A percentile compares a stretch with the other conserved stretches of the same genome.
Evolutionary conservation across 2,797 vertebrate species (phyloP).

Genomic region (Chelidonichthys spinosus): DNA sequence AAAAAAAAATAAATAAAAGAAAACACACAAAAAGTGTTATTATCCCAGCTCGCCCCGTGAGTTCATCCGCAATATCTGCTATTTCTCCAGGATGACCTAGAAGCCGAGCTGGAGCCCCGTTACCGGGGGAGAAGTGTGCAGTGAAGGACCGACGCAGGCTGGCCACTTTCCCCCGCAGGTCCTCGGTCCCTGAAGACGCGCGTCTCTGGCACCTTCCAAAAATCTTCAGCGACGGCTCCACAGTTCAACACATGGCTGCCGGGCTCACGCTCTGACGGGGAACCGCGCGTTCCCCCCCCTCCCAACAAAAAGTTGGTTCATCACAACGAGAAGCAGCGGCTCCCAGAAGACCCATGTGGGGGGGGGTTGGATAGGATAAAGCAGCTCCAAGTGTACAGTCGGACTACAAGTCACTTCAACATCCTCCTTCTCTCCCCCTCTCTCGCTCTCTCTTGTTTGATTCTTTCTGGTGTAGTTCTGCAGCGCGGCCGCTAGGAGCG

Average conservation of each 20-base stretch:
- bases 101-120: neutral
- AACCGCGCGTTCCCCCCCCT: slow-evolving; percentile 17
- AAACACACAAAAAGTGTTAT: slow-evolving; percentile 9
- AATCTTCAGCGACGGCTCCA: slow-evolving; percentile 65
- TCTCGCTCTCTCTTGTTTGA: slow-evolving; percentile 47
- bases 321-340: slow-evolving; percentile 27
- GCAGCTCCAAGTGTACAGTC: slow-evolving; percentile 65
- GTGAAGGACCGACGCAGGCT: slow-evolving; percentile 13
- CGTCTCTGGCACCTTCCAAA: slow-evolving; percentile 69
- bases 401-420: slow-evolving; percentile 70
- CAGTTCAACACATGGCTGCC: slow-evolving; percentile 57
- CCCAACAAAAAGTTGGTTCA: slow-evolving; percentile 52
- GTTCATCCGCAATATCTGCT: slow-evolving; percentile 51
- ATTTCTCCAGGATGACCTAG: slow-evolving; percentile 26
- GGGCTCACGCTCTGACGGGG: slow-evolving; percentile 12
- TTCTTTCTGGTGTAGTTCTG: slow-evolving; percentile 54
- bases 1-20: too few relatives aligned
- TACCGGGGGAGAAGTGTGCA: neutral
- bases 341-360: slow-evolving; percentile 57
- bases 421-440: slow-evolving; percentile 65
- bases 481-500: slow-evolving; percentile 79
- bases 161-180: slow-evolving; percentile 44
- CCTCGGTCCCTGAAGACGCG: slow-evolving; percentile 63
- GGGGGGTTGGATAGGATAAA: slow-evolving; percentile 36
- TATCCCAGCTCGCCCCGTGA: slow-evolving; percentile 53